A percentile compares a stretch with the other conserved stretches of the same genome.
Evolutionary conservation across 2,113 vertebrate species (phyloP).

Genomic region (Etia nguti): DNA sequence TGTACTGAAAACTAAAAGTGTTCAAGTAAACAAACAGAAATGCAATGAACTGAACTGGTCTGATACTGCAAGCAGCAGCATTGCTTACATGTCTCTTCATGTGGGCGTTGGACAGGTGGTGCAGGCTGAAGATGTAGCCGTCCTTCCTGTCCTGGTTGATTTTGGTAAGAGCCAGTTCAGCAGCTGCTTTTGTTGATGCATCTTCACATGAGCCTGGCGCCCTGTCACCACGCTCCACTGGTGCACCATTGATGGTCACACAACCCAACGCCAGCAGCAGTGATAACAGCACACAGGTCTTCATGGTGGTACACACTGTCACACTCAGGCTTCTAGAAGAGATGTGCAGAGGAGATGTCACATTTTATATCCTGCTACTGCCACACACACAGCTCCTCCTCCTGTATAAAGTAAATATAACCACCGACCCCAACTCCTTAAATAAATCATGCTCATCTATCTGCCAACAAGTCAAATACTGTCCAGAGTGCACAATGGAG

Average conservation of each 20-base stretch:
- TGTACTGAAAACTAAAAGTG: not conserved
- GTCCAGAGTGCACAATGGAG: not conserved
- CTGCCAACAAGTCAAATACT: not conserved
- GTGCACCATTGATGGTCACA: slow-evolving; percentile 24
- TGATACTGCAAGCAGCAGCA: not conserved
- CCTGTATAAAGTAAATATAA: slow-evolving; percentile 25
- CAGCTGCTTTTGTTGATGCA: not conserved
- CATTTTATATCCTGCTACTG: slow-evolving; percentile 21
- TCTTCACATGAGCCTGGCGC: slow-evolving; percentile 52
- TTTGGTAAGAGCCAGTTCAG: slow-evolving; percentile 51
- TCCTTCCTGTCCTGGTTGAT: slow-evolving; percentile 68
- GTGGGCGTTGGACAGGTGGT: slow-evolving; percentile 58
- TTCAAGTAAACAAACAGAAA: not conserved
- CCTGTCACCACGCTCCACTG: not conserved
- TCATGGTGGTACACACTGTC: slow-evolving; percentile 44
- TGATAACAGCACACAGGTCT: slow-evolving; percentile 21
- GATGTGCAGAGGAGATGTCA: not conserved
- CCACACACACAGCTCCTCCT: not conserved
- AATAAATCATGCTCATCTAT: not conserved
- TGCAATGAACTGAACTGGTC: not conserved
- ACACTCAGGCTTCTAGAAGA: not conserved
- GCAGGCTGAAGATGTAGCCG: slow-evolving; percentile 63
- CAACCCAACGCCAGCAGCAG: slow-evolving; percentile 46
- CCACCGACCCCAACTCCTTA: not conserved
- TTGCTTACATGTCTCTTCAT: slow-evolving; percentile 57